Percentiles rank a stretch among this genome's conserved stretches.
Evolutionary conservation across 2,888 invertebrate species (phyloP).

Genomic region (Gisinianus flammeolus): DNA sequence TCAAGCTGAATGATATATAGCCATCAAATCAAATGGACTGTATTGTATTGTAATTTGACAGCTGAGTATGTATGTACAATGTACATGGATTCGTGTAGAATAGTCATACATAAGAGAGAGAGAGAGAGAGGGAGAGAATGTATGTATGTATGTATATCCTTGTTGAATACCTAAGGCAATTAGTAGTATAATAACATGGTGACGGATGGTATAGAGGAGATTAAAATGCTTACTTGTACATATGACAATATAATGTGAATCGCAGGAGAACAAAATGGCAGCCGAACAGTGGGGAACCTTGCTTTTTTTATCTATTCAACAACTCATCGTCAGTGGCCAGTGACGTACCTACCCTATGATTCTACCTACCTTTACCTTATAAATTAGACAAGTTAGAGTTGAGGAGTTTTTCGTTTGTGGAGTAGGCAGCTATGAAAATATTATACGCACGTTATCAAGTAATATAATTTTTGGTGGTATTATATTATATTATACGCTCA

Average conservation of each 20-base stretch:
- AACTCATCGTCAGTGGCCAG: constrained; percentile 9
- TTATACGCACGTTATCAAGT: background rate
- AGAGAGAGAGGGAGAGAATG: background rate
- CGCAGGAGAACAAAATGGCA: constrained; percentile 35
- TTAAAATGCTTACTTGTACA: constrained; percentile 4
- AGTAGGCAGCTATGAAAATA: background rate
- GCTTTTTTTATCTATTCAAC: constrained; percentile 30
- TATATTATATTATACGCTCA: too few relatives aligned
- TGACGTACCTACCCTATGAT: background rate
- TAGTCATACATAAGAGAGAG: too few relatives aligned
- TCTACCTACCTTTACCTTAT: background rate
- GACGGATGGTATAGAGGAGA: constrained; percentile 6
- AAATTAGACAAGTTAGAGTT: background rate
- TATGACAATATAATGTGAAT: constrained; percentile 20
- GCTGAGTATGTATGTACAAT: background rate
- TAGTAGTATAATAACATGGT: constrained; percentile 12
- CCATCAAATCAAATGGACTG: constrained; percentile 13
- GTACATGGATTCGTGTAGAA: too few relatives aligned
- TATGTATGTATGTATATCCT: background rate
- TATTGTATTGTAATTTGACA: constrained; percentile 16
- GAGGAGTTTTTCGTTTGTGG: background rate
- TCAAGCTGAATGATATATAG: background rate
- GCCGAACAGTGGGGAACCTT: constrained; percentile 23
- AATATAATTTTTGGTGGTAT: background rate
- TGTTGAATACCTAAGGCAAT: constrained; percentile 6